Evolutionary conservation across 2,888 invertebrate species (phyloP).

Genomic region (Eumerus sabulonum): DNA sequence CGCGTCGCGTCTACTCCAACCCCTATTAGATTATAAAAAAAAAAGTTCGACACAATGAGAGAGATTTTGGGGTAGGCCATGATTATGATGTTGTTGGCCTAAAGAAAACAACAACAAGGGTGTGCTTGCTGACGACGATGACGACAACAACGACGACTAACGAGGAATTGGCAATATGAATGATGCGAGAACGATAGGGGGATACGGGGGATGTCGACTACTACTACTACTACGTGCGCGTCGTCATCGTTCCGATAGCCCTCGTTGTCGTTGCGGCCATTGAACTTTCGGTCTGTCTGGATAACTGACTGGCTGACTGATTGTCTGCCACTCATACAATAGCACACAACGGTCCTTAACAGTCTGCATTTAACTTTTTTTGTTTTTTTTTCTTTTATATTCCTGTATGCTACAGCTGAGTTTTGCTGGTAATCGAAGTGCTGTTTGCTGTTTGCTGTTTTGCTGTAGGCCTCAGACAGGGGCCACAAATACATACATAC

Average conservation of each 20-base stretch:
- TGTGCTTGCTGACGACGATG: conserved; percentile 35
- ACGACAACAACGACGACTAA: neutral
- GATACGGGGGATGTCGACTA: conserved; percentile 14
- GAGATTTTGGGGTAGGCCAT: conserved; percentile 65
- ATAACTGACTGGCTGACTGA: conserved; percentile 65
- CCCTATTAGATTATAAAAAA: conserved; percentile 25
- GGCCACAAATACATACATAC: conserved; percentile 34
- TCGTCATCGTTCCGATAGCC: neutral
- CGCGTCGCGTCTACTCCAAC: conserved; percentile 55
- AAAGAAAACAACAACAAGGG: conserved; percentile 57
- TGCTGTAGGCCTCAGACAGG: conserved; percentile 55
- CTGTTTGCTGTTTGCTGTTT: conserved; percentile 49
- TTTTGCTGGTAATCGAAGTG: conserved; percentile 38
- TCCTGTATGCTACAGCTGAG: conserved; percentile 51
- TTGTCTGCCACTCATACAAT: conserved; percentile 60
- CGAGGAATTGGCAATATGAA: neutral
- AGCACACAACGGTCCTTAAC: conserved; percentile 13
- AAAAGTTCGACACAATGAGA: conserved; percentile 58
- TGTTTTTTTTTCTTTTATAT: neutral
- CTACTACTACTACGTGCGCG: conserved; percentile 40
- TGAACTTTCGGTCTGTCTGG: conserved; percentile 59
- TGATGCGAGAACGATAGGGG: too few species aligned
- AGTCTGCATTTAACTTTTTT: neutral
- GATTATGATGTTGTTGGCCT: conserved; percentile 69
- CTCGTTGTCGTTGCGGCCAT: conserved; percentile 41